Evolutionary conservation across 2,888 invertebrate genomes (phyloP), one percentile per base, ranked within the genome.

Genomic region (Bembecia ichneumoniformis): DNA sequence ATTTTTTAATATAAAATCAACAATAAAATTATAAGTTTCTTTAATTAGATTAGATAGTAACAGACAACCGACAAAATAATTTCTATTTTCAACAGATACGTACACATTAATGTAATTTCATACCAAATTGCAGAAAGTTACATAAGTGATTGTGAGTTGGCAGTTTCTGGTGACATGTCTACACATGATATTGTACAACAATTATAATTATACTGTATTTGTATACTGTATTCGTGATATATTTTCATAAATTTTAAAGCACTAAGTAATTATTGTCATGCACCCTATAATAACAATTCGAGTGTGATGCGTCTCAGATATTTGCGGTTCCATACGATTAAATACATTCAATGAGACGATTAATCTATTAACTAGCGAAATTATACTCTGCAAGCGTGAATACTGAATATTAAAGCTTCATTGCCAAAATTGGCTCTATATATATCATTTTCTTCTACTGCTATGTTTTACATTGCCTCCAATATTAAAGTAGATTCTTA

Each of bases 221-320:
- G 13, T 11, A 40, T 36, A 36, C 36, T 20, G 13, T 36, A 36
- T 36, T 13, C 66, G 56, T 62, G 59, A 59, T 62, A 60, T 40
- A 40, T 13, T 40, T 40, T 13, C 7, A 40, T 13, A 40, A 14
- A 0, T 62, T 67, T 73, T 77, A 73, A 82, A 81, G 77, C 78
- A 72, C 76, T 82, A 82, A 28, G 28, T 28, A 28, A 52, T 84
- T 87, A 84, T 87, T 87, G 86, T 86, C 86, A 86, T 86, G 86
- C 86, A 79, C 75, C 78, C 77, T 49, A 49, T 28, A 9, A 44
- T 5, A 17, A 14, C 14, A 15, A 44, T 13, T 44, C 44, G 47
- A 47, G 40, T 16, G 47, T 36, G 44, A 53, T 17, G 46, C 47
- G 51, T 45, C 47, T 20, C 47, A 45, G 9, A 17, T 17, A 43